Base-by-base conservation (phyloP, 2,113 vertebrate species). In the Drymodes brunneopygia region DNA sequence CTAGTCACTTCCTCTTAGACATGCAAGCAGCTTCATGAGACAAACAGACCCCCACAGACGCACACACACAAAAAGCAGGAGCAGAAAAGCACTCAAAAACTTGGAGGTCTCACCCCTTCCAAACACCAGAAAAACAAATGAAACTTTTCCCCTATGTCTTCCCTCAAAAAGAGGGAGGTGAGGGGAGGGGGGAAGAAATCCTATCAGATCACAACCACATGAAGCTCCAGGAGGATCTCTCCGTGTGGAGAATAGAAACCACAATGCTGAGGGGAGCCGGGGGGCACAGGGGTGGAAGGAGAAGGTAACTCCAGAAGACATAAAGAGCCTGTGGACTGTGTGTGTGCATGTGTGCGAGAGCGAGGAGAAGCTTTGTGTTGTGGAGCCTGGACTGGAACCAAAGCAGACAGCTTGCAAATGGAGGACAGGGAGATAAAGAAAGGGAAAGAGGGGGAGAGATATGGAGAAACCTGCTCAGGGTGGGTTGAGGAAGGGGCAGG, bases 351-450 rank as follows among this genome's bases (percentile, higher is more conserved):
- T 96, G 91, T 88, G 82, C 36, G 93, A 94, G 90, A 95, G 94
- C 92, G 84, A 97, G 95, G 94, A 98, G 97, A 95, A 98, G 98
- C 98, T 98, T 98, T 98, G 98, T 98, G 98, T 98, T 96, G 97
- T 98, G 97, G 97, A 98, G 98, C 97, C 98, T 98, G 98, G 97
- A 98, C 96, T 98, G 97, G 97, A 98, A 98, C 98, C 98, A 98
- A 98, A 96, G 97, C 97, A 98, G 98, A 98, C 98, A 98, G 97
- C 97, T 98, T 98, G 98, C 98, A 98, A 98, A 98, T 98, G 98
- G 98, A 98, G 98, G 98, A 98, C 98, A 98, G 97, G 97, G 98
- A 98, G 98, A 97, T 98, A 98, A 98, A 98, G 98, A 97, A 98
- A 98, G 96, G 96, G 92, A 96, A 97, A 98, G 95, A 97, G 96